phyloP scores from a whole-genome alignment of 2,113 vertebrate genomes.

The Sinocyclocheilus anshuiensis region DNA sequence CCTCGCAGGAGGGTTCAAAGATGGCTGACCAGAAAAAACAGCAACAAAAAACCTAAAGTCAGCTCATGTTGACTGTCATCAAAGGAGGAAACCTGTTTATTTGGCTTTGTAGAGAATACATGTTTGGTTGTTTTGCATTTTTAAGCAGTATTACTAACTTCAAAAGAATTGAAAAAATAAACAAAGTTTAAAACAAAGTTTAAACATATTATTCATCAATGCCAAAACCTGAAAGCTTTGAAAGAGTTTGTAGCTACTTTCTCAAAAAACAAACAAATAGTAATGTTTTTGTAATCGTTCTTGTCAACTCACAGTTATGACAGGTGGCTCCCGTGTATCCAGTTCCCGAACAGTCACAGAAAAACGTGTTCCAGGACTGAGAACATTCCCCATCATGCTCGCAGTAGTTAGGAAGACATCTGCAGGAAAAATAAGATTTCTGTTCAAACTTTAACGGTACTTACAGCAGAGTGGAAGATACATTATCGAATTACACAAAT shows the following conservation, averaged over 20 bases:
- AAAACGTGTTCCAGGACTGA: conserved; percentile 83
- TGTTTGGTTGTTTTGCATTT: neutral
- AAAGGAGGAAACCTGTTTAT: neutral
- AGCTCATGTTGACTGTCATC: neutral
- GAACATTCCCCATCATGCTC: conserved; percentile 85
- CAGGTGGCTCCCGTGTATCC: conserved; percentile 83
- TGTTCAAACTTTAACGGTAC: neutral
- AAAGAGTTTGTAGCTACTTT: neutral
- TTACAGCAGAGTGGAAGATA: neutral
- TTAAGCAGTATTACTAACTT: neutral
- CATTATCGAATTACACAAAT: conserved; percentile 17
- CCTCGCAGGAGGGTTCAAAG: conserved; percentile 86
- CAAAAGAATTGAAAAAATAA: neutral
- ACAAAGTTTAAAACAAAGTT: neutral
- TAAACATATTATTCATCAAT: neutral
- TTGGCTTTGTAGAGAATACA: neutral
- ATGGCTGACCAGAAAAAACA: conserved; percentile 71
- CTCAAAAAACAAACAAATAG: neutral
- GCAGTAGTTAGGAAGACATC: conserved; percentile 85
- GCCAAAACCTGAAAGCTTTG: neutral
- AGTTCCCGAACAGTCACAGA: conserved; percentile 80
- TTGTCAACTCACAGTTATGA: conserved; percentile 82
- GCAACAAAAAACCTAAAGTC: neutral
- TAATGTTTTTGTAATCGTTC: neutral
- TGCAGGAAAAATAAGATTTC: conserved; percentile 52